A percentile compares a stretch with the other conserved stretches of the same genome.
These are phyloP conservation scores for Rhegmatorhina hoffmannsi DNA, from an alignment of 2,113 vertebrate genomes.

Conservation along the genomic window DNA sequence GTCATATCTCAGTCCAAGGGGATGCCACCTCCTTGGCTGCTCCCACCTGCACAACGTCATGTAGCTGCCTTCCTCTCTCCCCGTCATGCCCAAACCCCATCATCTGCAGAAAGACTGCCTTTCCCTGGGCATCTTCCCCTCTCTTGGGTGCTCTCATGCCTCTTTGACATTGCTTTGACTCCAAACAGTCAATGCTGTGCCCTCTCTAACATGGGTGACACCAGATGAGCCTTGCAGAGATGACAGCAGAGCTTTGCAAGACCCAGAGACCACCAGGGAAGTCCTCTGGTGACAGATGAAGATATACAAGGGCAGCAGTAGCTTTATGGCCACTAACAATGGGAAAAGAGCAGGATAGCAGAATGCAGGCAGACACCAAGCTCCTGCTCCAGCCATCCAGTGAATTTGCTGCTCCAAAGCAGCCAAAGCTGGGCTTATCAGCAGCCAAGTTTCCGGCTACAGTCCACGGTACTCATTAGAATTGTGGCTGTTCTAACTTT, in stretches of 20 bases:
- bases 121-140: background rate
- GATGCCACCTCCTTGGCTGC: background rate
- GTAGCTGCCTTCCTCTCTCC: background rate
- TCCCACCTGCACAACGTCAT: background rate
- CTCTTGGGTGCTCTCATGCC: background rate
- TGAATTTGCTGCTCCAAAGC: background rate
- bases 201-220: background rate
- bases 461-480: rapidly evolving
- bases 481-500: background rate
- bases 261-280: background rate
- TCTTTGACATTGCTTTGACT: background rate
- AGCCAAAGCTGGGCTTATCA: background rate
- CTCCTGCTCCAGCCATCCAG: background rate
- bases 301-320: background rate
- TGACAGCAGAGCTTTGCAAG: background rate
- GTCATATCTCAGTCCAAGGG: background rate
- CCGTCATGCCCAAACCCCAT: background rate
- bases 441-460: background rate
- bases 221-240: background rate
- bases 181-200: background rate
- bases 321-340: background rate
- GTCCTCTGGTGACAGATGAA: background rate
- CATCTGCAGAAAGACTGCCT: background rate
- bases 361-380: background rate
- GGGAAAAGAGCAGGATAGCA: background rate